Evolutionary conservation across 2,888 invertebrate genomes (phyloP).

Genomic region (Liposcelis brunnea): DNA sequence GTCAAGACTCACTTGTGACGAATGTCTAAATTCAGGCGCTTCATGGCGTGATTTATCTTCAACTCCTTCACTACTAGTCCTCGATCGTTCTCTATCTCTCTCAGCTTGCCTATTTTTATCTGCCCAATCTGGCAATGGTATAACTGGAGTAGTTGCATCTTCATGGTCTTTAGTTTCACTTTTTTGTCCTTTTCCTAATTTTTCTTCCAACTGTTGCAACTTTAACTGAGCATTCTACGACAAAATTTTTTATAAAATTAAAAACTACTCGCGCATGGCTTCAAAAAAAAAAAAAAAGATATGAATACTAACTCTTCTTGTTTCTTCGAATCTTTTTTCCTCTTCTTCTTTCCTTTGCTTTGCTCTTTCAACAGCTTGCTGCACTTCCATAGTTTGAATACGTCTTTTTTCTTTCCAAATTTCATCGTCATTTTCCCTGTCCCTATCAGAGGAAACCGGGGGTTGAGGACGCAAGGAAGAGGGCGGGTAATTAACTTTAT

Average conservation of each 20-base stretch:
- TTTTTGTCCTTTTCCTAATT: too few species aligned
- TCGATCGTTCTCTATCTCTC: neutral
- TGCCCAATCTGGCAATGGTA: too few species aligned
- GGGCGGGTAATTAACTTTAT: neutral
- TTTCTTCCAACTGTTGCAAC: too few species aligned
- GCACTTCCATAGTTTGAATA: conserved; percentile 52
- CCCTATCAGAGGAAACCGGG: conserved; percentile 16
- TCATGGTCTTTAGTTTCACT: too few species aligned
- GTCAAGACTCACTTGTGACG: too few species aligned
- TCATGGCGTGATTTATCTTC: conserved; percentile 1
- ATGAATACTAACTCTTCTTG: conserved; percentile 29
- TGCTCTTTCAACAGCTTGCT: conserved; percentile 64
- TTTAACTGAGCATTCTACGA: too few species aligned
- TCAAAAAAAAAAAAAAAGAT: too few species aligned
- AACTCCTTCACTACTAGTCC: neutral
- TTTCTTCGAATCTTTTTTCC: conserved; percentile 56
- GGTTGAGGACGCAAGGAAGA: too few species aligned
- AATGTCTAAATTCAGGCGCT: neutral
- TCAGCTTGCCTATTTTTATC: neutral
- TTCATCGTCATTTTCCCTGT: conserved; percentile 35
- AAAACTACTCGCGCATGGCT: too few species aligned
- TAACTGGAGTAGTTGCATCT: too few species aligned
- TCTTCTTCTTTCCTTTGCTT: conserved; percentile 76
- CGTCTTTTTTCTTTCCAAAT: conserved; percentile 52
- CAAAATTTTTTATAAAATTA: too few species aligned